Evolutionary conservation across 2,888 invertebrate genomes (phyloP).

Genomic region (Latrodectus hesperus): DNA sequence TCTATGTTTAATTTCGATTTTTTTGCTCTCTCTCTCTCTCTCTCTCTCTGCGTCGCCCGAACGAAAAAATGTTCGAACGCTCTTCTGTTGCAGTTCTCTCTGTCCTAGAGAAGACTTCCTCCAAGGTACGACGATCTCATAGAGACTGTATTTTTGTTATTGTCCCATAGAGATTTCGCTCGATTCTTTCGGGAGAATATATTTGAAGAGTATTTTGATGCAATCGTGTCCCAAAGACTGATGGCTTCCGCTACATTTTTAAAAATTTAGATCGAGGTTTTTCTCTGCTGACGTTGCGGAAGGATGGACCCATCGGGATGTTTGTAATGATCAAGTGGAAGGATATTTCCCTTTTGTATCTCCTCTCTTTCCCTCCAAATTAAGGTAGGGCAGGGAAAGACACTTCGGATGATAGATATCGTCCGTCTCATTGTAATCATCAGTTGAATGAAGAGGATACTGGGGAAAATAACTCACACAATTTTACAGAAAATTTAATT

Average conservation of each 20-base stretch:
- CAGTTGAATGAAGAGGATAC: neutral
- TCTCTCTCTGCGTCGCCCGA: neutral
- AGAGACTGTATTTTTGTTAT: conserved; percentile 22
- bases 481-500: neutral
- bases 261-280: conserved; percentile 1
- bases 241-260: conserved; percentile 26
- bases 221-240: conserved; percentile 14
- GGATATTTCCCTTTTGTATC: neutral
- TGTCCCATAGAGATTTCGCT: neutral
- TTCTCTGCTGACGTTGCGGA: neutral
- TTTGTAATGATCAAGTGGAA: conserved; percentile 2
- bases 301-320: conserved; percentile 2
- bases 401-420: conserved; percentile 5
- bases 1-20: conserved; percentile 21
- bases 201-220: conserved; percentile 11
- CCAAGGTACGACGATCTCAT: conserved; percentile 42
- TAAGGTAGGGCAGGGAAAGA: conserved; percentile 1
- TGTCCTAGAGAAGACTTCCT: conserved; percentile 1
- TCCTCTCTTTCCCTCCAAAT: neutral
- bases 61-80: conserved; percentile 15
- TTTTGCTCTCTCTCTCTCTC: neutral
- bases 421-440: conserved; percentile 1
- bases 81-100: neutral
- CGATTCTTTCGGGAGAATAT: conserved; percentile 1
- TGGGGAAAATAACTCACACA: neutral